Conservation (phyloP, 2,888 invertebrate genomes). For the Chaitophorus viminalis region DNA sequence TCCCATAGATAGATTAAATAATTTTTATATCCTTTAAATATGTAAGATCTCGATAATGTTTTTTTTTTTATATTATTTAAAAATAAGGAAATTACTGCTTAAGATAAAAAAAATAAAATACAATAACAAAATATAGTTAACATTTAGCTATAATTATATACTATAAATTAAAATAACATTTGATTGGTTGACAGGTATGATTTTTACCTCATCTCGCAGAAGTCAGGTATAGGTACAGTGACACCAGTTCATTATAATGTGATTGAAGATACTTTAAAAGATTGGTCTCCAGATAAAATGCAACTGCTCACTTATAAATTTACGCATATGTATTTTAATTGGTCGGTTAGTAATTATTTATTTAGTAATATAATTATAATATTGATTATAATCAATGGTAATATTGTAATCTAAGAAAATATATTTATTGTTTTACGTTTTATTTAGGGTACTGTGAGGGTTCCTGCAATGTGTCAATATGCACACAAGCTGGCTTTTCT, state of each 20-base stretch:
- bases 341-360: constrained; percentile 72
- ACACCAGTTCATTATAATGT: constrained; percentile 92
- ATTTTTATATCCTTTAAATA: too few species aligned
- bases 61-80: too few species aligned
- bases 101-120: too few species aligned
- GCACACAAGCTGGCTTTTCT: constrained; percentile 94
- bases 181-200: constrained; percentile 74
- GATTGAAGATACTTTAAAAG: constrained; percentile 72
- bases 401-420: background rate
- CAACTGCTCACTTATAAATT: constrained; percentile 88
- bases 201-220: constrained; percentile 89
- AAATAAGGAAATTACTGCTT: too few species aligned
- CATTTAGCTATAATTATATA: too few species aligned
- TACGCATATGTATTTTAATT: constrained; percentile 91
- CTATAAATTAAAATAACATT: background rate
- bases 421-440: background rate
- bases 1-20: too few species aligned
- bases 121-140: too few species aligned
- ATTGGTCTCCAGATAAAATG: constrained; percentile 74
- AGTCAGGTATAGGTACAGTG: constrained; percentile 88
- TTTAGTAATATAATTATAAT: too few species aligned
- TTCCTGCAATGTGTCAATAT: constrained; percentile 93
- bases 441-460: constrained; percentile 72
- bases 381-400: background rate
- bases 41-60: too few species aligned